A percentile compares a stretch with the other conserved stretches of the same genome.
Conservation (phyloP, 2,888 invertebrate species). For the Heliconius sara region DNA sequence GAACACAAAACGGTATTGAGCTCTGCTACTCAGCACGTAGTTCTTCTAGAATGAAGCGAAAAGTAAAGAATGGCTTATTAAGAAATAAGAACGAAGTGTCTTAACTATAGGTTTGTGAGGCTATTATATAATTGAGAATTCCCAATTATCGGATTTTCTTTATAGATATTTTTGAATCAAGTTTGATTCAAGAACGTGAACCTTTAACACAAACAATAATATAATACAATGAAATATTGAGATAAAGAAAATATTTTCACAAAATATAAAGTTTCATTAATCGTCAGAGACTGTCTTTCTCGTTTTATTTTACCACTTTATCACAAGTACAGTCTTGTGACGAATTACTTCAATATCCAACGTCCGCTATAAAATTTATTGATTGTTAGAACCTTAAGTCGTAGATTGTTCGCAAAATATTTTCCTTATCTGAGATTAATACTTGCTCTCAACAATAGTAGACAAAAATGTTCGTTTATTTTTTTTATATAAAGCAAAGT, state of each 20-base stretch:
- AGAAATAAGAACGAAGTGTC: too few relatives aligned
- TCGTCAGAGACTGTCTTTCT: not conserved
- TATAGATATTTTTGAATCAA: not conserved
- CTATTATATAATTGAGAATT: too few relatives aligned
- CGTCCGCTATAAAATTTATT: slow-evolving; percentile 10
- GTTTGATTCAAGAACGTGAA: not conserved
- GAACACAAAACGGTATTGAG: not conserved
- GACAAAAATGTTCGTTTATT: not conserved
- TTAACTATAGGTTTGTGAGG: too few relatives aligned
- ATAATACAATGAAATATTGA: not conserved
- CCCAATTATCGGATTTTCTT: not conserved
- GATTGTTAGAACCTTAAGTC: slow-evolving; percentile 1
- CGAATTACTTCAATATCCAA: slow-evolving; percentile 4
- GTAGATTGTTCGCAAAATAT: not conserved
- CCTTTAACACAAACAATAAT: not conserved
- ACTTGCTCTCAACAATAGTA: not conserved
- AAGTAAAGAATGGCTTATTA: not conserved
- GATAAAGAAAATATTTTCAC: not conserved
- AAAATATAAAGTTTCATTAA: slow-evolving; percentile 16
- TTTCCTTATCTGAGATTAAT: not conserved
- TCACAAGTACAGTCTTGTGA: slow-evolving; percentile 22
- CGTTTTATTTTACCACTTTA: slow-evolving; percentile 11
- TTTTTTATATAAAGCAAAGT: not conserved
- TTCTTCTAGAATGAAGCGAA: not conserved
- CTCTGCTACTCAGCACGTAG: not conserved